Evolutionary conservation across 2,888 invertebrate genomes (phyloP), one percentile per base, ranked within the genome.

Genomic region (Panzeria rudis): DNA sequence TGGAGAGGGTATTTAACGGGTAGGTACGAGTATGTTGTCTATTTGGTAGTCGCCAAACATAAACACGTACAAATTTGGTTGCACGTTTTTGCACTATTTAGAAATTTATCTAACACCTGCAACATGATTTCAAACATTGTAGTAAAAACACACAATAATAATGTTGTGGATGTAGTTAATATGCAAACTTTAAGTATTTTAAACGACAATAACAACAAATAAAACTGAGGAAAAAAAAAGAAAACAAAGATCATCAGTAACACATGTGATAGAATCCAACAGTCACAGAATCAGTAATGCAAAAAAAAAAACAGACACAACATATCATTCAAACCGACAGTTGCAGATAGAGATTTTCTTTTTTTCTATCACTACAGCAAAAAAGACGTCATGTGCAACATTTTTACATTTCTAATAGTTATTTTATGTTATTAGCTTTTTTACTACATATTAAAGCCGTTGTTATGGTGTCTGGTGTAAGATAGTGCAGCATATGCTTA

Each of bases 91-190:
- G 84, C 86, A 86, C 86, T 86, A 86, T 86, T 87, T 87, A 87
- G 86, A 86, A 84, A 87, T 86, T 87, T 85, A 86, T 86, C 86
- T 86, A 86, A 86, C 87, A 87, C 87, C 87, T 87, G 87, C 87
- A 86, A 75, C 85, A 85, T 85, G 81, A 78, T 78, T 81, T 82
- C 38, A 59, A 78, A 82, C 78, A 82, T 77, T 84, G 81, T 78
- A 29, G 50, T 23, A 1, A 11, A 29, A 20, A 62, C 32, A 64
- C 41, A 54, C 64, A 73, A 54, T 50, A 52, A 47, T 75, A 38
- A 35, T 75, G 29, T 68, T 61, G 47, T 54, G 17, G 35, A 56
- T 54, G 71, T 25, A 32, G 52, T 44, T 79, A 64, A 32, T 64
- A 73, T 73, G 73, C 83, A 61, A 73, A 78, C 59, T 66, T 59